Evolutionary conservation across 2,113 vertebrate genomes (phyloP).

Genomic region (Fregetta grallaria): DNA sequence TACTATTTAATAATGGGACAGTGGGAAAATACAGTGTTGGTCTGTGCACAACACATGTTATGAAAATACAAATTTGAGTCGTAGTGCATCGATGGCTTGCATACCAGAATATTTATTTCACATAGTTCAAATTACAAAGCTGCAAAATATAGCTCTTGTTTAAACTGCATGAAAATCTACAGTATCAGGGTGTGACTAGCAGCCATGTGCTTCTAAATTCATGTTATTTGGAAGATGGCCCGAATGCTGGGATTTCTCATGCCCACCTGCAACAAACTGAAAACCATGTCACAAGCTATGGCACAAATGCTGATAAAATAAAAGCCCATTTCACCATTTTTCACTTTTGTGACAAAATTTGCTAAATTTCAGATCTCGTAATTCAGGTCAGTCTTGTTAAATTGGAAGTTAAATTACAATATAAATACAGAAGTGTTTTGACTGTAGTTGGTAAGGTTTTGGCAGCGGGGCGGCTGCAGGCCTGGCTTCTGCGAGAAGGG

Average conservation of each 20-base stretch:
- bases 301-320: background rate
- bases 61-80: background rate
- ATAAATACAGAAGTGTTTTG: background rate
- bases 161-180: background rate
- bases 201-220: background rate
- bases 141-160: background rate
- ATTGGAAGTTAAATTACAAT: background rate
- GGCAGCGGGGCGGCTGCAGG: background rate
- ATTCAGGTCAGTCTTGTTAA: background rate
- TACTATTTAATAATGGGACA: background rate
- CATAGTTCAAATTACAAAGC: background rate
- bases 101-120: background rate
- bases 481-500: background rate
- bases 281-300: background rate
- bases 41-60: background rate
- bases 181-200: background rate
- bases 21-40: background rate
- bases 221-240: background rate
- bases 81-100: background rate
- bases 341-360: background rate
- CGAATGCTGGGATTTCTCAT: background rate
- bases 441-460: background rate
- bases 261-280: background rate
- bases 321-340: background rate
- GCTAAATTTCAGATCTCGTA: background rate